A percentile compares a stretch with the other conserved stretches of the same genome.
phyloP scores from a whole-genome alignment of 2,888 invertebrate genomes.

The Plagodis dolabraria region DNA sequence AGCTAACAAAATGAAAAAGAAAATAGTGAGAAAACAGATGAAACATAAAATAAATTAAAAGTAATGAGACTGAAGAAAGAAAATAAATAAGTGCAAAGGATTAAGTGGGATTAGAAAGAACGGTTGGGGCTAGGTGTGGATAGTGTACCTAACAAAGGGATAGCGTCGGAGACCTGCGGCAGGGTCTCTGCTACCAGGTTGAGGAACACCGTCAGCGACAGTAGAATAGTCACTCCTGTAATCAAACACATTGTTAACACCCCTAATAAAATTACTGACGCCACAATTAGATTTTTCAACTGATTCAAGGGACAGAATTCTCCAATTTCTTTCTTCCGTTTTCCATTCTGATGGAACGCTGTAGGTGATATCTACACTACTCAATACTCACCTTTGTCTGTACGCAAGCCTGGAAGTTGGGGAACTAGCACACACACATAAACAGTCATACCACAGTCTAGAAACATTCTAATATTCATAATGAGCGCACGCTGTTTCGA shows the following conservation, averaged over 20 bases:
- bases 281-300: background rate
- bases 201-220: constrained; percentile 99
- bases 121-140: constrained; percentile 71
- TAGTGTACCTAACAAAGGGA: constrained; percentile 98
- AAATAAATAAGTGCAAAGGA: constrained; percentile 56
- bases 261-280: constrained; percentile 44
- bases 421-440: constrained; percentile 52
- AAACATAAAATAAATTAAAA: constrained; percentile 53
- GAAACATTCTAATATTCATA: constrained; percentile 60
- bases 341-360: constrained; percentile 36
- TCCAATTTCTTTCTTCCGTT: constrained; percentile 39
- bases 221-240: constrained; percentile 99
- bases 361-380: constrained; percentile 48
- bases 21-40: constrained; percentile 51
- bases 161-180: constrained; percentile 99
- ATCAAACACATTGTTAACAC: constrained; percentile 88
- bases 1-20: constrained; percentile 48
- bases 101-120: constrained; percentile 62
- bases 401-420: constrained; percentile 39
- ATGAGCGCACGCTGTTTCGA: constrained; percentile 55
- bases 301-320: constrained; percentile 50
- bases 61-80: constrained; percentile 52
- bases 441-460: constrained; percentile 65
- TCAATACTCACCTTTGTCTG: constrained; percentile 51
- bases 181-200: constrained; percentile 99